Base-by-base conservation (phyloP, 2,888 invertebrate genomes). In the Drosophila aldrichi region DNA sequence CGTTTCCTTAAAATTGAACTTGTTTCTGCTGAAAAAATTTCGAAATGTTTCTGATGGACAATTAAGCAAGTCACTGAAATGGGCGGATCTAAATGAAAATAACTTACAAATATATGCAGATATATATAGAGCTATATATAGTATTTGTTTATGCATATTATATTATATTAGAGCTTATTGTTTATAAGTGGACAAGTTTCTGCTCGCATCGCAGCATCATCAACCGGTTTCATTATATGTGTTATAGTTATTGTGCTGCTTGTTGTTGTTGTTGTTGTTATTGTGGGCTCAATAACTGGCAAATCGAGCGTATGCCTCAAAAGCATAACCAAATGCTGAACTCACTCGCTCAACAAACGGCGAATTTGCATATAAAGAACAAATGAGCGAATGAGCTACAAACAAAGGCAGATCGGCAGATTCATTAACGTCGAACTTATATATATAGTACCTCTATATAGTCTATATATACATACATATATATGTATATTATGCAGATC, bases 221-320 rank as follows among this genome's bases (percentile, higher is more conserved):
- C 22, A 84, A 82, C 82, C 77, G 82, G 88, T 82, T 85, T 14
- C 25, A n/a, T 62, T 52, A 46, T 12, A 49, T 48, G n/a, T 55
- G 57, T 49, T 62, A 40, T 48, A 61, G 41, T 14, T 52, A 56
- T 66, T 65, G 32, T 10, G 46, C 44, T 49, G 56, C 9, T 40
- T 56, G 36, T 46, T 56, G n/a, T 25, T 67, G 25, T 29, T 70
- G 14, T 32, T 56, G 52, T 29, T 56, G 36, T 38, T 60, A 43
- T 14, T 43, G 57, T 51, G 51, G 51, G 16, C 52, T 66, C 40
- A 20, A 67, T 56, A 60, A 60, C 55, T 60, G 62, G 54, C 49
- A 46, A 25, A 61, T 43, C 34, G 46, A 73, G 46, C 78, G 78
- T 67, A 60, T 72, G 74, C 63, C 63, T 54, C 34, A 25, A 43